Evolutionary conservation across 1,140 invertebrate genomes (phyloP), one percentile per base, ranked within the genome.

Genomic region (Eriocheir sinensis): DNA sequence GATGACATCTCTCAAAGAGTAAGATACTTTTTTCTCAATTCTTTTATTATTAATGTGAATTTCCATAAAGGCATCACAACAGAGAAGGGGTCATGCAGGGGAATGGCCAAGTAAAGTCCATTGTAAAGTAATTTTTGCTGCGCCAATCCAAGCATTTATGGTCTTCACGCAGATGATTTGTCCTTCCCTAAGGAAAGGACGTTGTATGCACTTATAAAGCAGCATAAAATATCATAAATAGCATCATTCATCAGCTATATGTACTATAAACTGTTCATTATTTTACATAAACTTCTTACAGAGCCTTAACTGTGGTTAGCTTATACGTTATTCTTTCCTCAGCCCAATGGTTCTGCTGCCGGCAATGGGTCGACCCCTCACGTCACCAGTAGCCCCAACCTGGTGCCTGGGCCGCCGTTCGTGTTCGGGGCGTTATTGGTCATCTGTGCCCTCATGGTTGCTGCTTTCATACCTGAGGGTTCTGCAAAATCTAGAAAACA

Each of bases 341-440:
- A 93, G 91, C 91, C 94, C 21, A 95, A 95, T 83, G 88, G 94
- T 34, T 95, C 94, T n/a, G 32, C 89, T 41, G 36, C 40, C 8
- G 89, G 89, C 27, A 94, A 92, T 90, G 91, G 94, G 38, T 48
- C 94, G 40, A 88, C 93, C 34, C 79, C 48, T 17, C 93, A 94
- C 90, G 36, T 93, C 44, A 85, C 34, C 81, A 83, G 89, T 12
- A 95, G 95, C 83, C 95, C 95, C 32, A 93, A 98, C 97, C 97
- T 99, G 96, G 98, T 99, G 96, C 99, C 99, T 85, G 99, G 99
- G n/a, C 99, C 99, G 86, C 99, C 99, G n/a, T 99, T 99, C 97
- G 98, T 99, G 44, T 99, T 99, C 97, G 99, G 99, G 93, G 99
- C 99, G 90, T 97, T 99, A 96, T 97, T 99, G 96, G 99, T 99